Percentiles rank a stretch among this genome's conserved stretches.
These are phyloP conservation scores for Abrostola triplasia DNA, from an alignment of 2,888 invertebrate species.

Conservation along the genomic window DNA sequence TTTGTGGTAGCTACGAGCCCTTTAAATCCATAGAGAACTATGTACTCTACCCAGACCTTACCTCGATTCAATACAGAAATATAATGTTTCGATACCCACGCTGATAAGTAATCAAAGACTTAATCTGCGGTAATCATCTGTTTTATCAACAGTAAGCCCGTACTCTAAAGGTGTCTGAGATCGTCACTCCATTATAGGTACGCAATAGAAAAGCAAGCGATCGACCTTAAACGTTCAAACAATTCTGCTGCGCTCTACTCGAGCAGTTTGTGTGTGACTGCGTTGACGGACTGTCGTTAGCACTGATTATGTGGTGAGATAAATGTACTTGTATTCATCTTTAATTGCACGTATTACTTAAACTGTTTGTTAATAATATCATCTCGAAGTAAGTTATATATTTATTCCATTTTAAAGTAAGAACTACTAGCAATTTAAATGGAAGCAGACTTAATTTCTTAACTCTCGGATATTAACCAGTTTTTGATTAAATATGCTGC, in stretches of 20 bases:
- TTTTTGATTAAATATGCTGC: too few relatives aligned
- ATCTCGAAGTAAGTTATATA: too few relatives aligned
- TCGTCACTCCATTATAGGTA: conserved; percentile 39
- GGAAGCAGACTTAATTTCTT: too few relatives aligned
- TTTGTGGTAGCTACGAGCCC: too few relatives aligned
- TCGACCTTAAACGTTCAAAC: conserved; percentile 51
- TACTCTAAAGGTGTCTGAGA: conserved; percentile 34
- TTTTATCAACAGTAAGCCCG: conserved; percentile 26
- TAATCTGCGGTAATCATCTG: conserved; percentile 10
- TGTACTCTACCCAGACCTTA: neutral
- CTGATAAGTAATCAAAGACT: conserved; percentile 8
- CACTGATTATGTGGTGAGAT: conserved; percentile 56
- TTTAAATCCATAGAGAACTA: neutral
- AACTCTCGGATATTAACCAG: too few relatives aligned
- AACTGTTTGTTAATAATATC: too few relatives aligned
- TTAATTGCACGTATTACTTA: neutral
- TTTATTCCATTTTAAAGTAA: too few relatives aligned
- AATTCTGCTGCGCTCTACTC: conserved; percentile 26
- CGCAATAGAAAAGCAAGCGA: conserved; percentile 47
- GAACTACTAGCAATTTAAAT: too few relatives aligned
- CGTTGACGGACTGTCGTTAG: conserved; percentile 50
- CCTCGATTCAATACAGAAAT: neutral
- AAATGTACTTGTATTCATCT: conserved; percentile 16
- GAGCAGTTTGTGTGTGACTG: conserved; percentile 52
- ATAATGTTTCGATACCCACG: conserved; percentile 4